Base-by-base conservation (phyloP, 2,888 invertebrate species). In the Entomobrya proxima region DNA sequence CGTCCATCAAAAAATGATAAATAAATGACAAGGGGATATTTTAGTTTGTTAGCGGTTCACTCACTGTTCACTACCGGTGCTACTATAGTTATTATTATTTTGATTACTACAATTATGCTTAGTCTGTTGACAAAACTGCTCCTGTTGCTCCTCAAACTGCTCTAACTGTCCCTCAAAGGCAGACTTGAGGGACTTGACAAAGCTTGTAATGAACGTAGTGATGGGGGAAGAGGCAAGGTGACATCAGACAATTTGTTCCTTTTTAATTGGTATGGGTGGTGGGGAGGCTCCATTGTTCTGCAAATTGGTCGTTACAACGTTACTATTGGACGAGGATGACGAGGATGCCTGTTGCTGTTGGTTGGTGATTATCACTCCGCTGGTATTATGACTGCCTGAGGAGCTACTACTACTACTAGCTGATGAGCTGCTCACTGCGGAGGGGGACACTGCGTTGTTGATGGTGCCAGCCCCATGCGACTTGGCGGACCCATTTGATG, bases 241-340 rank as follows among this genome's bases (percentile, higher is more conserved):
- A 72, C 88, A 89, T 90, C 89, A 90, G 86, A 90, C 90, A 86
- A 90, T 90, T 88, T 90, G 90, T 79, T 90, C 90, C 78, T 90
- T 90, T 77, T 90, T 90, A 40, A 88, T 89, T 2, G 89, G 88
- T 52, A 90, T 90, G 21, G 90, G 90, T 52, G 89, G 89, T 13
- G 88, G 87, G 50, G 88, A 84, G 37, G 87, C 84, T 55, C 75
- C 79, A 61, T 81, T 82, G n/a, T 76, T 84, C 52, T 85, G 84
- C 30, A 86, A 61, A 82, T 82, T 86, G 52, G 75, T 50, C 44
- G 82, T 83, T 81, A 72, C 76, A 69, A 67, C 78, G 40, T 47
- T 61, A 32, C 44, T 47, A 47, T 44, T 58, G 61, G 82, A 75
- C 55, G 83, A 69, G 30, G 55, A 67, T 40, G 55, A 21, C 24